phyloP scores from a whole-genome alignment of 1,140 invertebrate species.

The Heliconius congener region DNA sequence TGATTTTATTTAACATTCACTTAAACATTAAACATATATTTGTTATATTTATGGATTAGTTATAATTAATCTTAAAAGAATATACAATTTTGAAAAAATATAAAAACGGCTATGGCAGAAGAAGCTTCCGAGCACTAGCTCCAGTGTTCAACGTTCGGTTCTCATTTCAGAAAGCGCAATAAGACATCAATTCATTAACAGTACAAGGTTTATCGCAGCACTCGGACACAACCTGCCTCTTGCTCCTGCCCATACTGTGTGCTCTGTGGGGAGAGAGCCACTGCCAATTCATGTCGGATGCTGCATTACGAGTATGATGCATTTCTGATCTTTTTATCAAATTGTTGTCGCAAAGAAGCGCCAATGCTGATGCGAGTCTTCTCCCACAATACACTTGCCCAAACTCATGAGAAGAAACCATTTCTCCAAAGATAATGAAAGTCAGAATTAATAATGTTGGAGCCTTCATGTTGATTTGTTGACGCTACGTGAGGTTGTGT shows the following conservation, averaged over 20 bases:
- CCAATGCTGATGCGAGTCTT: conserved; percentile 23
- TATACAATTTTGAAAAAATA: too few species aligned
- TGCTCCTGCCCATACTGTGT: conserved; percentile 31
- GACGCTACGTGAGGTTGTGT: not conserved
- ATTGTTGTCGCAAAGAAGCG: conserved; percentile 29
- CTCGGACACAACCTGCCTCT: conserved; percentile 41
- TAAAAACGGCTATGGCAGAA: too few species aligned
- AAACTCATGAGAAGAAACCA: conserved; percentile 27
- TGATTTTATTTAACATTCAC: too few species aligned
- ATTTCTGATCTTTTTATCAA: conserved; percentile 34
- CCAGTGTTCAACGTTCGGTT: too few species aligned
- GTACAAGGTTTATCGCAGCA: conserved; percentile 46
- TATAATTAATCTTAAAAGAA: too few species aligned
- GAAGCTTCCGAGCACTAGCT: too few species aligned
- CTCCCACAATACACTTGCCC: conserved; percentile 41
- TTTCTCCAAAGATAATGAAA: conserved; percentile 14
- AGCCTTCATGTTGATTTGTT: conserved; percentile 21
- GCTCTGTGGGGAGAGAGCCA: conserved; percentile 36
- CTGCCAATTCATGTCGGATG: conserved; percentile 14
- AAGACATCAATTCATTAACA: conserved; percentile 36
- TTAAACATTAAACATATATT: too few species aligned
- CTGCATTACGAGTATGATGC: not conserved
- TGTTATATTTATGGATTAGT: too few species aligned
- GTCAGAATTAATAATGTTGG: not conserved
- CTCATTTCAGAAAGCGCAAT: conserved; percentile 23